Conservation (phyloP, 2,797 vertebrate genomes). For the Labeo calbasu region DNA sequence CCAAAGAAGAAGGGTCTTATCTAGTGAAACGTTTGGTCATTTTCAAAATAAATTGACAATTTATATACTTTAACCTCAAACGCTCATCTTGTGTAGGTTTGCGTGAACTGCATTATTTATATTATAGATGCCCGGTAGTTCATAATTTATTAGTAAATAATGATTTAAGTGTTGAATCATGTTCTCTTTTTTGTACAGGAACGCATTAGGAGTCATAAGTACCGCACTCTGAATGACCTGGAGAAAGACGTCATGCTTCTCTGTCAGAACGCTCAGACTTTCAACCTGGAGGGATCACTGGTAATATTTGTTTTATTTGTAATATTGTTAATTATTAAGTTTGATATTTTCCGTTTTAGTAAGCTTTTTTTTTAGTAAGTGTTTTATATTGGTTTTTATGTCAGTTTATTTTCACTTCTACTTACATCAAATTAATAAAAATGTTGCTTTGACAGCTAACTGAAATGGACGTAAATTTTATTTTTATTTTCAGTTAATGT, state of each 20-base stretch:
- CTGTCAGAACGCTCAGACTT: conserved; percentile 96
- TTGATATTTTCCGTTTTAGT: neutral
- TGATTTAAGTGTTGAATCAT: neutral
- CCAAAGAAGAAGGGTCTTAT: no score
- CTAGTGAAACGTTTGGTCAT: no score
- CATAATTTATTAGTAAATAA: neutral
- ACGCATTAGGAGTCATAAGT: conserved; percentile 94
- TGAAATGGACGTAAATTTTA: no score
- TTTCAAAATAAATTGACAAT: no score
- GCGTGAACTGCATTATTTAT: neutral
- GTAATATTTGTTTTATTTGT: conserved; percentile 72
- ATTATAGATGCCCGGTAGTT: neutral
- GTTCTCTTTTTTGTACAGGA: conserved; percentile 75
- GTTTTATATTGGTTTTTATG: neutral
- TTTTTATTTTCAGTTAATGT: no score
- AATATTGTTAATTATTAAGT: no score
- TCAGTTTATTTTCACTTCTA: neutral
- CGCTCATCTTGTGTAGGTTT: no score
- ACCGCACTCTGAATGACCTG: conserved; percentile 92
- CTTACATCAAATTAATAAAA: neutral
- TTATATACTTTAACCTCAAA: no score
- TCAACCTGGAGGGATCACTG: conserved; percentile 95
- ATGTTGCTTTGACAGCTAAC: no score
- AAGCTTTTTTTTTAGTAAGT: neutral
- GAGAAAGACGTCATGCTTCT: conserved; percentile 97